Base-by-base conservation (phyloP, 2,113 vertebrate genomes). In the Chaenogobius annularis region DNA sequence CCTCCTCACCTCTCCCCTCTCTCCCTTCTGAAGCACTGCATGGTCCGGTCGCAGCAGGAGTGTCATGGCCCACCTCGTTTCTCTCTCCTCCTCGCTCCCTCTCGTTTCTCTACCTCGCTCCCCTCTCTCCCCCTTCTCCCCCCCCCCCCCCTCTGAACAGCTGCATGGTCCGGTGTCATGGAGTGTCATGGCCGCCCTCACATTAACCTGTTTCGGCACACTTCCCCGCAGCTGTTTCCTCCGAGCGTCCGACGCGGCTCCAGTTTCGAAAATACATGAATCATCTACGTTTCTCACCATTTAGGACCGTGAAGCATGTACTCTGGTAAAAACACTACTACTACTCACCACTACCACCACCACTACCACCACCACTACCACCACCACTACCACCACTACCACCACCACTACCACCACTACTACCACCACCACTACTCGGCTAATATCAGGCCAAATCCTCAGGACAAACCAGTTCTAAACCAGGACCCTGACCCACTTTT, bases 121-220 rank as follows among this genome's bases (percentile, higher is more conserved):
- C 31, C 17, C 61, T 40, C 17, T 17, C 10, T n/a, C 10, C 6
- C 11, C 13, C 15, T 2, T 3, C 8, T 35, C 54, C 8, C 20
- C 12, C 20, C 23, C 11, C 10, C 7, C 31, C 26, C 26, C 26
- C 59, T 37, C 15, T 15, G 14, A 15, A 62, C 59, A 62, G 59
- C 59, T 62, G 59, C 7, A 8, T 8, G 26, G 5, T 37, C 79
- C 56, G 74, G 83, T 86, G 10, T 72, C 75, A 91, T 82, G 72
- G 79, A 81, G 87, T 84, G 67, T 92, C 70, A 82, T 77, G 79
- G 87, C 82, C 70, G 72, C 79, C 70, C 87, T 92, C 89, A 88
- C 87, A 92, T 94, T 92, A 93, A 86, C 77, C 74, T 85, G 73
- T 79, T 82, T 67, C 69, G 66, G 47, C 13, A 19, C 58, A n/a